These are phyloP conservation scores for Notodonta ziczac DNA, from an alignment of 2,888 invertebrate species.

Conservation along the genomic window DNA sequence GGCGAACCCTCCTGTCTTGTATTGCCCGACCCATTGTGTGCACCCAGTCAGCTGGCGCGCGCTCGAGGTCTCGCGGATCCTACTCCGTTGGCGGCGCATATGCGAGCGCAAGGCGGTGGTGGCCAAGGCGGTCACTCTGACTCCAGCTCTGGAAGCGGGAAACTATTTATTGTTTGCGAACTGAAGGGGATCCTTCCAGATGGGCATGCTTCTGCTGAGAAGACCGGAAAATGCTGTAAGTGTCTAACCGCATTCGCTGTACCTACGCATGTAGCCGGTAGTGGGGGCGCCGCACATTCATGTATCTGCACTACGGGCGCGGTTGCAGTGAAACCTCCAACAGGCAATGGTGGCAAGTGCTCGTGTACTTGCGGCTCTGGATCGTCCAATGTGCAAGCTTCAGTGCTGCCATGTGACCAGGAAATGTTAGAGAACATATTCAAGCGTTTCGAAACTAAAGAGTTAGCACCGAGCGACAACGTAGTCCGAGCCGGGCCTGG, in stretches of 20 bases:
- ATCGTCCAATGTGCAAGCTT: conserved; percentile 35
- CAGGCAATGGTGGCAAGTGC: conserved; percentile 25
- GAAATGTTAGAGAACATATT: conserved; percentile 55
- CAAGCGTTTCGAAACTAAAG: conserved; percentile 55
- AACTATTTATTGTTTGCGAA: conserved; percentile 78
- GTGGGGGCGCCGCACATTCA: conserved; percentile 16
- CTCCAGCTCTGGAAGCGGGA: conserved; percentile 53
- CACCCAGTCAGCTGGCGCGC: conserved; percentile 79
- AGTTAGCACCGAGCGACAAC: conserved; percentile 38
- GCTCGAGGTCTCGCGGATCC: conserved; percentile 74
- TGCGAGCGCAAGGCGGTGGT: conserved; percentile 49
- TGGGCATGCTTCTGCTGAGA: conserved; percentile 37
- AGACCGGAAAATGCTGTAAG: conserved; percentile 72
- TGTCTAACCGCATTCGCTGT: conserved; percentile 44
- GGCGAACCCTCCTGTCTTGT: conserved; percentile 80
- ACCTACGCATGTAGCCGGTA: conserved; percentile 25
- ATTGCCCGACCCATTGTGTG: conserved; percentile 82
- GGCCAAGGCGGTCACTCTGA: conserved; percentile 43
- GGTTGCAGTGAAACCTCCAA: conserved; percentile 14
- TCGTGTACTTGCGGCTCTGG: conserved; percentile 38
- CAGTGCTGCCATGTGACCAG: conserved; percentile 59
- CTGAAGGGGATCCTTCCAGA: conserved; percentile 68
- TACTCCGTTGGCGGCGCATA: conserved; percentile 62
- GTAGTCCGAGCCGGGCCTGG: conserved; percentile 46
- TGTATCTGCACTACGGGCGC: conserved; percentile 33